phyloP scores from a whole-genome alignment of 2,797 vertebrate species.

The Microctenopoma steveboyesi region DNA sequence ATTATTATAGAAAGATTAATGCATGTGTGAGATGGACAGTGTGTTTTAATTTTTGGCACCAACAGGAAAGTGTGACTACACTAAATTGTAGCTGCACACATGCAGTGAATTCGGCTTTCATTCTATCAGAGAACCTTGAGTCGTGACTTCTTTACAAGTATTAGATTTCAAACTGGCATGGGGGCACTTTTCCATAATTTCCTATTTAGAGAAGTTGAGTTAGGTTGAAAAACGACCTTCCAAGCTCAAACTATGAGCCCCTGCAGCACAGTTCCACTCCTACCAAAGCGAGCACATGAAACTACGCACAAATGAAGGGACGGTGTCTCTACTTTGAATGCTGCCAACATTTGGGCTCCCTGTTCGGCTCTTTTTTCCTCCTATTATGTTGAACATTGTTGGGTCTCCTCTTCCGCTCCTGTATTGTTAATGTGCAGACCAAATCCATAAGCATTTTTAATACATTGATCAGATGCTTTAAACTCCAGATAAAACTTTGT shows the following conservation, averaged over 20 bases:
- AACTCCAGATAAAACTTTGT: slow-evolving; percentile 4
- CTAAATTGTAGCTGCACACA: slow-evolving; percentile 10
- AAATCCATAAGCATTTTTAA: slow-evolving; percentile 27
- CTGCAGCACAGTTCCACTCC: slow-evolving; percentile 35
- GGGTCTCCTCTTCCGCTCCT: slow-evolving; percentile 41
- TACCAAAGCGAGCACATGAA: slow-evolving; percentile 25
- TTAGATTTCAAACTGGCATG: slow-evolving; percentile 51
- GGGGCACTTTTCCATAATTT: slow-evolving; percentile 32
- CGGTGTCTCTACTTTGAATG: slow-evolving; percentile 41
- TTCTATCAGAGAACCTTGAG: slow-evolving; percentile 30
- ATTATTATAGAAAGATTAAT: neutral
- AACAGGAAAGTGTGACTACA: slow-evolving; percentile 17
- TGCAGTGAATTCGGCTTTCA: neutral
- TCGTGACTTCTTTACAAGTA: slow-evolving; percentile 35
- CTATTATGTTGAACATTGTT: slow-evolving; percentile 43
- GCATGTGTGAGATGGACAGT: neutral
- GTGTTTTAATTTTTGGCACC: slow-evolving; percentile 17
- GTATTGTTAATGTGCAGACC: slow-evolving; percentile 59
- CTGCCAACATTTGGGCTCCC: slow-evolving; percentile 46
- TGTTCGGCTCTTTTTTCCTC: slow-evolving; percentile 32
- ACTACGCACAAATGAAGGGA: slow-evolving; percentile 11
- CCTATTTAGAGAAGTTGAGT: slow-evolving; percentile 14
- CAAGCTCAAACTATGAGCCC: slow-evolving; percentile 17
- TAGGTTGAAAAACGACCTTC: slow-evolving; percentile 28
- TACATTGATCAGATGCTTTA: neutral